Evolutionary conservation across 1,140 invertebrate species (phyloP), one percentile per base, ranked within the genome.

Genomic region (Scaptomyza hsui): DNA sequence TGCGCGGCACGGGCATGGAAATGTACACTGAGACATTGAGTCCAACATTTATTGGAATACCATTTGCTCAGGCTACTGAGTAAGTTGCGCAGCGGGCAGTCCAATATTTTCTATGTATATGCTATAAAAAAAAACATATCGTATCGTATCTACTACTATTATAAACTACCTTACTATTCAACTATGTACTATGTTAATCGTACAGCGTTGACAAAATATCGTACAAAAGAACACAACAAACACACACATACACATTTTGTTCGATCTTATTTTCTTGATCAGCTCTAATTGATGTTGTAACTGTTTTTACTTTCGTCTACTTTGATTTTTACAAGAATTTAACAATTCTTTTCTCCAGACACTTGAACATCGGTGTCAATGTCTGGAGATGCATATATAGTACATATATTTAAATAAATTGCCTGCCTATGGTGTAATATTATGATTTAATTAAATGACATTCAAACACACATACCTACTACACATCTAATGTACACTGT

Each of bases 21-120:
- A 99, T 99, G 98, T 99, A 99, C 94, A 99, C 98, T 86, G 97
- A 99, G 93, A 98, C 97, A 90, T 94, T 99, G 92, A 98, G 97
- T 93, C 95, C 96, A 75, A 96, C 97, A 85, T 99, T 99, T 95
- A 96, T 97, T 93, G 97, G 97, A 93, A 97, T 99, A 95, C 97
- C 97, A 82, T 99, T 99, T 95, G 96, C 96, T 91, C 96, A 98
- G 93, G 98, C 98, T 89, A 97, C 98, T 92, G 97, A 99, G 98
- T 99, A 97, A 98, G 97, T 97, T 93, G 92, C 78, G 75, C 78
- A 80, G 78, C 83, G 80, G 83, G 78, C 83, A 75, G 72, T 73
- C 60, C 62, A 77, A 82, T 29, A 29, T 60, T 86, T 86, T 78
- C 67, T 68, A 71, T 29, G 26, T 29, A 29, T 77, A 83, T 79